A percentile compares a stretch with the other conserved stretches of the same genome.
Conservation (phyloP, 2,797 vertebrate species). For the Mastacembelus armatus region DNA sequence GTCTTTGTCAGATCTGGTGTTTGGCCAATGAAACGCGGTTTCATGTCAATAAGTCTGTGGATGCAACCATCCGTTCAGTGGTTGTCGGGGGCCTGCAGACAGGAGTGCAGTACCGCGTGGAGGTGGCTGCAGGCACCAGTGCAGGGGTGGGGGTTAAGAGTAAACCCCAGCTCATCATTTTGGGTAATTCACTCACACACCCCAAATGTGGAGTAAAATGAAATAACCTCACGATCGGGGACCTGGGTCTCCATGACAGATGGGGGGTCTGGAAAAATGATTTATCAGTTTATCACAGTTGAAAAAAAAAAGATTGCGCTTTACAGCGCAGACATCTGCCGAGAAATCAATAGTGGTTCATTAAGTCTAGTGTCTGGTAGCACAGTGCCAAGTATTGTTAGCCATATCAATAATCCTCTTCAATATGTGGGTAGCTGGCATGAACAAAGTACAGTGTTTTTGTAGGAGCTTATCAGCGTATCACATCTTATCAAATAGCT, state of each 20-base stretch:
- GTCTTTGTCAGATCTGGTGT: constrained; percentile 94
- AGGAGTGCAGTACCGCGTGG: constrained; percentile 94
- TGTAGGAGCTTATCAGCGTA: constrained; percentile 82
- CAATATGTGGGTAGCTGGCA: constrained; percentile 79
- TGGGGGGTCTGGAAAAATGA: constrained; percentile 70
- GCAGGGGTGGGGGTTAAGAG: constrained; percentile 96
- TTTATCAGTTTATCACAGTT: constrained; percentile 80
- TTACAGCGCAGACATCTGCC: constrained; percentile 67
- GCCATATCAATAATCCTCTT: constrained; percentile 84
- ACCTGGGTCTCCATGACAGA: constrained; percentile 62
- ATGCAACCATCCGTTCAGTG: constrained; percentile 96
- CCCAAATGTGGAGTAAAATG: constrained; percentile 62
- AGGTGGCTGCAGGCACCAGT: constrained; percentile 96
- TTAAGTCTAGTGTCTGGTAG: constrained; percentile 82
- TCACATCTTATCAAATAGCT: constrained; percentile 83
- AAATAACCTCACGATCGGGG: constrained; percentile 68
- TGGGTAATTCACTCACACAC: constrained; percentile 85
- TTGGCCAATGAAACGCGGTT: constrained; percentile 96
- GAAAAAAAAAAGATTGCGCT: constrained; percentile 75
- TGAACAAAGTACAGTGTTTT: constrained; percentile 83
- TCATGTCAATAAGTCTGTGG: constrained; percentile 98
- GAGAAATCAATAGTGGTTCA: constrained; percentile 83
- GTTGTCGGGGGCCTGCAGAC: constrained; percentile 95
- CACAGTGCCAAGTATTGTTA: constrained; percentile 81
- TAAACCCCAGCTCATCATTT: constrained; percentile 93